Conservation (phyloP, 2,888 invertebrate species). For the Pyrochroa serraticornis region DNA sequence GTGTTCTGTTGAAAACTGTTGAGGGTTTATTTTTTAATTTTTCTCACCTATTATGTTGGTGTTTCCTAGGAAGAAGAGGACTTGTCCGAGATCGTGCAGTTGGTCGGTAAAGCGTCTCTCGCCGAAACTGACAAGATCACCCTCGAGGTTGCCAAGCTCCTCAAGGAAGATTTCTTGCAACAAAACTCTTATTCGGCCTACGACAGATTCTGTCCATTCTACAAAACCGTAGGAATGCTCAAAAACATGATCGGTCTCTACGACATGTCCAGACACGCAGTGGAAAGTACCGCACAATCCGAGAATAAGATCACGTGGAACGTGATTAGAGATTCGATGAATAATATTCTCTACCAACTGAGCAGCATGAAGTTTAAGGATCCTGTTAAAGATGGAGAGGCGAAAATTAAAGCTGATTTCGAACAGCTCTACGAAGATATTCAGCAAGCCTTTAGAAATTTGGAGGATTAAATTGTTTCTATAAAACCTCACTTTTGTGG, state of each 20-base stretch:
- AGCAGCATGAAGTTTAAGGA: constrained; percentile 99
- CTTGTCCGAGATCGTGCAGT: constrained; percentile 98
- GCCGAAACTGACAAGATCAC: constrained; percentile 99
- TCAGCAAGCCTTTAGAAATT: constrained; percentile 95
- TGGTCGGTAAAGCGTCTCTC: constrained; percentile 98
- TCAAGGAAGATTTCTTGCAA: constrained; percentile 99
- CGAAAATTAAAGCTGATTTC: constrained; percentile 95
- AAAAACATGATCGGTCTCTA: constrained; percentile 98
- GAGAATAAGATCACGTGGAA: constrained; percentile 99
- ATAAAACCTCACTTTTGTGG: constrained; percentile 29
- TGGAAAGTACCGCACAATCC: constrained; percentile 97
- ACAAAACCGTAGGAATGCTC: constrained; percentile 99
- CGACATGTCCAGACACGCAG: constrained; percentile 97
- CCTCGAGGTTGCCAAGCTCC: constrained; percentile 95
- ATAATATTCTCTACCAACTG: constrained; percentile 93
- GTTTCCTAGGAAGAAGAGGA: constrained; percentile 92
- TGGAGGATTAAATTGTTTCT: constrained; percentile 82
- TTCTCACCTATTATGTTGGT: no score
- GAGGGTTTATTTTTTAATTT: no score
- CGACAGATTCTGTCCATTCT: constrained; percentile 99
- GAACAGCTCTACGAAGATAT: constrained; percentile 97
- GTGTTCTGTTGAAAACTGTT: no score
- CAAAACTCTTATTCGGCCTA: constrained; percentile 97
- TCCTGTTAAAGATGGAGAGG: constrained; percentile 97
- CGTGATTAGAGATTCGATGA: constrained; percentile 96